Evolutionary conservation across 2,113 vertebrate species (phyloP).

Genomic region (Caranx melampygus): DNA sequence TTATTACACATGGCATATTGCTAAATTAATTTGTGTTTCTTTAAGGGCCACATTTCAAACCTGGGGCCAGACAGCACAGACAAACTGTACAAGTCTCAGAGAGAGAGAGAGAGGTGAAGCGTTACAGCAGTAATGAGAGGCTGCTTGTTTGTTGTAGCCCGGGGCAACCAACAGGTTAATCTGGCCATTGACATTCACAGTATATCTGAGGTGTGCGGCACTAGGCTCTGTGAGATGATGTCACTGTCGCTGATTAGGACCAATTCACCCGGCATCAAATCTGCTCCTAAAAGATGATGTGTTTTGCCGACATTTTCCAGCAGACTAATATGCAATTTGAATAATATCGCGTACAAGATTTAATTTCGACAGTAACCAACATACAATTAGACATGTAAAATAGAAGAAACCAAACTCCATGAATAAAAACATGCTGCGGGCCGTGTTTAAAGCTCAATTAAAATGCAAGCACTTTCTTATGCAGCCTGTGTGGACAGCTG

Average conservation of each 20-base stretch:
- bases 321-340: not conserved
- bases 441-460: not conserved
- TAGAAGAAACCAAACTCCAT: not conserved
- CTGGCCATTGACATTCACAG: not conserved
- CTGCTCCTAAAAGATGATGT: too few species aligned
- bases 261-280: not conserved
- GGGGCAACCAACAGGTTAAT: not conserved
- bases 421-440: not conserved
- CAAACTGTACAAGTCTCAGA: not conserved
- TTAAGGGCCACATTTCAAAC: not conserved
- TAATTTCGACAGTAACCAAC: not conserved
- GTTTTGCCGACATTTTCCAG: not conserved
- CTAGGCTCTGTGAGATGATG: not conserved
- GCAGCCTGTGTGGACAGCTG: not conserved
- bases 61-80: not conserved
- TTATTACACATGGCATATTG: not conserved
- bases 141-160: not conserved
- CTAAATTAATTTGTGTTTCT: not conserved
- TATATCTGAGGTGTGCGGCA: not conserved
- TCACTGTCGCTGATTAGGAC: not conserved
- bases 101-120: not conserved
- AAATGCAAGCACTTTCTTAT: not conserved
- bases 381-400: not conserved
- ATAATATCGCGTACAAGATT: too few species aligned
- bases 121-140: not conserved